A percentile compares a stretch with the other conserved stretches of the same genome.
Evolutionary conservation across 2,888 invertebrate species (phyloP).

Genomic region (Saturnia pavonia): DNA sequence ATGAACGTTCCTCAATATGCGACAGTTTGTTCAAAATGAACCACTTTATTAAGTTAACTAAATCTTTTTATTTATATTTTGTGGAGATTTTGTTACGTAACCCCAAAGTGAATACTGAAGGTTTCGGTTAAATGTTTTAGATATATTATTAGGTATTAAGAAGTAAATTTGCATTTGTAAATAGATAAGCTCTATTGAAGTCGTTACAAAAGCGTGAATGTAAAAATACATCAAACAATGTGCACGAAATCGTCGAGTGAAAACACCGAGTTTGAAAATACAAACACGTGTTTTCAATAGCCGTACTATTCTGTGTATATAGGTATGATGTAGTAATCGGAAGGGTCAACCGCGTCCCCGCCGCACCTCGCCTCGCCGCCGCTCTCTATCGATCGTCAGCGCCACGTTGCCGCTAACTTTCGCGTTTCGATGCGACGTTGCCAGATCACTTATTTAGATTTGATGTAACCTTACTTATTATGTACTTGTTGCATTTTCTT

Average conservation of each 20-base stretch:
- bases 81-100: not conserved
- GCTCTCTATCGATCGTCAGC: constrained; percentile 49
- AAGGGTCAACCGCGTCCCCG: constrained; percentile 51
- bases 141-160: not conserved
- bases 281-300: constrained; percentile 36
- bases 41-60: too few species aligned
- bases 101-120: not conserved
- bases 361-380: constrained; percentile 38
- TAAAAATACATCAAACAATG: not conserved
- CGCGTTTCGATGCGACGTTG: constrained; percentile 68
- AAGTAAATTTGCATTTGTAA: not conserved
- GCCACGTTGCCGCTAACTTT: constrained; percentile 59
- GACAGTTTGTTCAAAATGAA: too few species aligned
- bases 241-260: constrained; percentile 21
- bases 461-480: constrained; percentile 49
- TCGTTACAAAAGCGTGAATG: not conserved
- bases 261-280: constrained; percentile 10
- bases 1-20: too few species aligned
- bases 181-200: not conserved
- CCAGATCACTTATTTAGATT: constrained; percentile 58
- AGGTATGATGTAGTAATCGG: constrained; percentile 37
- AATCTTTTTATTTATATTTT: not conserved
- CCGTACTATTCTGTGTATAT: constrained; percentile 17
- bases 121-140: not conserved
- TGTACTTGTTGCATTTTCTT: constrained; percentile 17